phyloP scores from a whole-genome alignment of 2,888 invertebrate genomes.

The Aethes cnicana region DNA sequence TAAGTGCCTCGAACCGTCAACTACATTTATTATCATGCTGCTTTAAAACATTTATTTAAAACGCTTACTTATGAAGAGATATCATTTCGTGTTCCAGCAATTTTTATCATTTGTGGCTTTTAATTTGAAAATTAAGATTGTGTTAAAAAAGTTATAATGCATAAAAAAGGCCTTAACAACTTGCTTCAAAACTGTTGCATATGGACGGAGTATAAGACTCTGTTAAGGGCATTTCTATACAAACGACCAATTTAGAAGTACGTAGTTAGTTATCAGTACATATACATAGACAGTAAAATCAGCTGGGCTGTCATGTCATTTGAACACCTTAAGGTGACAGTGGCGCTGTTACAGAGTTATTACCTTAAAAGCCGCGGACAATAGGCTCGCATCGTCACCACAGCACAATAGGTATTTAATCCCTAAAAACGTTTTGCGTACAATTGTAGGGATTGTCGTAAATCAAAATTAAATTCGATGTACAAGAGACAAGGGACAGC shows the following conservation, averaged over 20 bases:
- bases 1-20: slow-evolving; percentile 32
- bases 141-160: too few relatives aligned
- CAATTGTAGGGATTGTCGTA: slow-evolving; percentile 73
- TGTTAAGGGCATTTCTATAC: neutral
- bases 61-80: neutral
- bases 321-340: neutral
- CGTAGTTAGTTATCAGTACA: too few relatives aligned
- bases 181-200: too few relatives aligned
- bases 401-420: slow-evolving; percentile 32
- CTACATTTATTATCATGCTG: slow-evolving; percentile 26
- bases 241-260: neutral
- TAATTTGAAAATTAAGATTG: too few relatives aligned
- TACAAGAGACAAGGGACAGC: slow-evolving; percentile 77
- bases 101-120: slow-evolving; percentile 5
- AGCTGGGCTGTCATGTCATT: neutral
- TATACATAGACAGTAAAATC: neutral
- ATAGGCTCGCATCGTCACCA: slow-evolving; percentile 37
- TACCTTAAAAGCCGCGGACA: slow-evolving; percentile 42
- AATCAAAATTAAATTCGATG: slow-evolving; percentile 82
- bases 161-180: too few relatives aligned
- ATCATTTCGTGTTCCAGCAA: slow-evolving; percentile 4
- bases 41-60: slow-evolving; percentile 20
- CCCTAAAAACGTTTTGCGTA: slow-evolving; percentile 65
- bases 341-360: slow-evolving; percentile 45
- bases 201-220: too few relatives aligned